Evolutionary conservation across 1,140 invertebrate species (phyloP), one percentile per base, ranked within the genome.

Genomic region (Heliconius congener): DNA sequence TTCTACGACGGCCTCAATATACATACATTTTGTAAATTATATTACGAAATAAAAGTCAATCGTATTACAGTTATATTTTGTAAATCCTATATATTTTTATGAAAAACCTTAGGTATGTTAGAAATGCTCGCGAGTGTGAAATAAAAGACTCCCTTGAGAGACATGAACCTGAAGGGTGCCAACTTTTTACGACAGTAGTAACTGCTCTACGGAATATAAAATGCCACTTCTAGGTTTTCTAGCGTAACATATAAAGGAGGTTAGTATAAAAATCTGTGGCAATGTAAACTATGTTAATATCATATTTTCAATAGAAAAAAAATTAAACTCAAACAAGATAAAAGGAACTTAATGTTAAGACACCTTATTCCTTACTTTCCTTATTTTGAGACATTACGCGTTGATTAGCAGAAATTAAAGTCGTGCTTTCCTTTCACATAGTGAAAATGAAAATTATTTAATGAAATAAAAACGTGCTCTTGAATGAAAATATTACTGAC

Each of bases 141-240:
- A 27, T 66, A 66, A 66, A 66, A n/a, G 57, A 27, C 23, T 66
- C 57, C 57, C 57, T 66, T 27, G 57, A 27, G 57, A 27, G 11
- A 27, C n/a, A 66, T 66, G 57, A 66, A 66, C 23, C 23, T 66
- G 23, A 11, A 30, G 55, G 9, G 23, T 66, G 60, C 60, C 60
- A 66, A 30, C 27, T 66, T 66, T 30, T 66, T 66, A 66, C 27
- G 60, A 66, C 60, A 27, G 4, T 16, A 66, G 23, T 66, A 66
- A 66, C 9, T 66, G 60, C 60, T 66, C 13, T 66, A 16, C 13
- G 30, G 60, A 66, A 66, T 66, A 66, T 66, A 66, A 66, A 66
- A 66, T 66, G 27, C 13, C 13, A 66, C 16, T 30, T 66, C 60
- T 66, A 66, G 27, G 19, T 66, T 66, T 66, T 66, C 60, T 66